Conservation (phyloP, 2,113 vertebrate species). For the Eolophus roseicapilla region DNA sequence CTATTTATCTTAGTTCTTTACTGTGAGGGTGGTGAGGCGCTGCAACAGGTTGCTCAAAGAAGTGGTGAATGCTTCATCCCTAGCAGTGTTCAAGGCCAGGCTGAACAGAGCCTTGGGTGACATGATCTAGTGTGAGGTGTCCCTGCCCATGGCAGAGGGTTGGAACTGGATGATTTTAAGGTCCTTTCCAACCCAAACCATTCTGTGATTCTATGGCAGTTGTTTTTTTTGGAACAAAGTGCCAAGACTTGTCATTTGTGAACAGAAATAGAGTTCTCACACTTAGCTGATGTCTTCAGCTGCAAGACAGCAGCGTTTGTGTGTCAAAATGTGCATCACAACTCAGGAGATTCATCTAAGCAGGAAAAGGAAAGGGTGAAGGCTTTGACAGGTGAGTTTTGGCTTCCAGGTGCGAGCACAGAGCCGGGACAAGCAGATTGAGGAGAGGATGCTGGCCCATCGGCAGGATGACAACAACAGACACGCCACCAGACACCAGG, state of each 20-base stretch:
- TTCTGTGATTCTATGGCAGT: background rate
- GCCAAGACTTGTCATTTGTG: too few species aligned
- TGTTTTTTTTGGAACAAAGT: background rate
- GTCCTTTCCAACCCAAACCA: background rate
- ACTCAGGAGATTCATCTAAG: background rate
- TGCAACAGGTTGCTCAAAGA: background rate
- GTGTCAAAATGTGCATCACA: background rate
- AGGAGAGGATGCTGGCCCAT: conserved; percentile 89
- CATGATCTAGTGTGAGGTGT: background rate
- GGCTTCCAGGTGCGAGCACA: conserved; percentile 91
- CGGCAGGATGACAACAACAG: conserved; percentile 92
- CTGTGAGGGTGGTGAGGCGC: background rate
- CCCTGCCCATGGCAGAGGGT: background rate
- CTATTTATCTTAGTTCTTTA: background rate
- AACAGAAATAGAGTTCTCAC: fast-evolving
- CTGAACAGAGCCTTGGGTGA: background rate
- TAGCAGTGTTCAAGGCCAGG: background rate
- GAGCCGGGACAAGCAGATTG: conserved; percentile 96
- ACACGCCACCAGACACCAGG: conserved; percentile 96
- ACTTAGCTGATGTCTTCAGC: background rate
- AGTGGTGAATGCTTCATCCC: background rate
- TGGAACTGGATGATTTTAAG: background rate
- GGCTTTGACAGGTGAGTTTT: conserved; percentile 24
- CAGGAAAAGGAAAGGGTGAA: background rate
- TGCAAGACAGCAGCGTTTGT: background rate